Evolutionary conservation across 2,113 vertebrate genomes (phyloP).

Genomic region (Corydoras maculifer): DNA sequence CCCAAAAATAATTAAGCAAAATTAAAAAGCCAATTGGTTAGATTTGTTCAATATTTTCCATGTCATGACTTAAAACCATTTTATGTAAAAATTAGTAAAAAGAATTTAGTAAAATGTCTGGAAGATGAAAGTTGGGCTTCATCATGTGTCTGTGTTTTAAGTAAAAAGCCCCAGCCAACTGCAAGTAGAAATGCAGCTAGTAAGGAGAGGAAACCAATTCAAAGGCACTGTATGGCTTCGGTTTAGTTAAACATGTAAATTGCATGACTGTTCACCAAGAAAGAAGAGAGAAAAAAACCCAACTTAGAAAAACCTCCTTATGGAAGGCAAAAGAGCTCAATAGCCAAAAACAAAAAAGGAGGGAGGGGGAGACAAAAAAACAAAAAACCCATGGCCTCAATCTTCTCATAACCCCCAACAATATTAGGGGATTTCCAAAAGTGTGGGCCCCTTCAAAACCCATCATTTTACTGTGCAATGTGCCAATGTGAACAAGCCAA

Average conservation of each 20-base stretch:
- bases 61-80: slow-evolving; percentile 95
- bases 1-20: slow-evolving; percentile 51
- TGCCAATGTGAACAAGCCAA: slow-evolving; percentile 83
- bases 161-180: slow-evolving; percentile 82
- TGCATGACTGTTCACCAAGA: slow-evolving; percentile 73
- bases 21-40: slow-evolving; percentile 92
- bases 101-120: slow-evolving; percentile 96
- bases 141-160: slow-evolving; percentile 31
- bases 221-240: slow-evolving; percentile 99
- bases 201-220: slow-evolving; percentile 79
- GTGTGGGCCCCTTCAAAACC: slow-evolving; percentile 58
- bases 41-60: slow-evolving; percentile 66
- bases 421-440: slow-evolving; percentile 75
- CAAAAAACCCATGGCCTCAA: slow-evolving; percentile 67
- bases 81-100: slow-evolving; percentile 99
- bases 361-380: slow-evolving; percentile 48
- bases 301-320: slow-evolving; percentile 59
- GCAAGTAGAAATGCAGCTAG: slow-evolving; percentile 63
- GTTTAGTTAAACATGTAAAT: slow-evolving; percentile 86
- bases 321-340: slow-evolving; percentile 50
- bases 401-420: slow-evolving; percentile 67
- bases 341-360: slow-evolving; percentile 69
- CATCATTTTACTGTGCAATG: slow-evolving; percentile 81
- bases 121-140: slow-evolving; percentile 88
- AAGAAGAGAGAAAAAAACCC: slow-evolving; percentile 68